phyloP scores from a whole-genome alignment of 2,888 invertebrate genomes.

The Acanthoscelides obtectus region DNA sequence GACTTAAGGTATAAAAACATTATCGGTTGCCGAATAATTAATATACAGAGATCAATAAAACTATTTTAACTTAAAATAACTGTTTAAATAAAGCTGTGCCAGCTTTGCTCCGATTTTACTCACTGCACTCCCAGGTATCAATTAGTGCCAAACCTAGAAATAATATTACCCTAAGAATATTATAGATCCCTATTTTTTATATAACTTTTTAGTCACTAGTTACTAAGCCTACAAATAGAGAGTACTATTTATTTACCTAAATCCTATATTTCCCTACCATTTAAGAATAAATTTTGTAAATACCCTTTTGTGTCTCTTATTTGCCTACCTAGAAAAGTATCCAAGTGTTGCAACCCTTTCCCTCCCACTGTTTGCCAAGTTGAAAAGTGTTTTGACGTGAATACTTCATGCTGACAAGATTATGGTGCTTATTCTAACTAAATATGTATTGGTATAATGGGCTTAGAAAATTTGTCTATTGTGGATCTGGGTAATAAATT shows the following conservation, averaged over 20 bases:
- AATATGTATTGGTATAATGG: constrained; percentile 16
- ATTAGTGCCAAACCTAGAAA: background rate
- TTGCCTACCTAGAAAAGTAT: background rate
- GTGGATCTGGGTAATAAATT: constrained; percentile 1
- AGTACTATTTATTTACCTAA: background rate
- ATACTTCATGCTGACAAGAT: constrained; percentile 19
- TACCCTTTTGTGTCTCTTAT: background rate
- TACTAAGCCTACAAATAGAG: background rate
- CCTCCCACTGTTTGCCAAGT: constrained; percentile 15
- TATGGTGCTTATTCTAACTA: constrained; percentile 24
- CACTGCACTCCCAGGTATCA: background rate
- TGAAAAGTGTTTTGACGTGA: constrained; percentile 33
- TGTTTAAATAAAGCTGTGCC: no score
- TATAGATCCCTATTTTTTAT: background rate
- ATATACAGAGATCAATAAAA: no score
- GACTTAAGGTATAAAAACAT: no score
- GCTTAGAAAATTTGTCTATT: constrained; percentile 10
- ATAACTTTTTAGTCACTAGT: background rate
- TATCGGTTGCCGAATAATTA: no score
- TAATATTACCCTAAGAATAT: background rate
- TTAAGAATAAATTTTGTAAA: background rate
- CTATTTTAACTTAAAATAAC: no score
- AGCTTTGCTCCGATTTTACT: constrained; percentile 15
- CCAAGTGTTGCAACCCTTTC: constrained; percentile 11
- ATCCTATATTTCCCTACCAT: background rate